These are phyloP conservation scores for Lymantria dispar DNA, from an alignment of 2,888 invertebrate species.

Conservation along the genomic window DNA sequence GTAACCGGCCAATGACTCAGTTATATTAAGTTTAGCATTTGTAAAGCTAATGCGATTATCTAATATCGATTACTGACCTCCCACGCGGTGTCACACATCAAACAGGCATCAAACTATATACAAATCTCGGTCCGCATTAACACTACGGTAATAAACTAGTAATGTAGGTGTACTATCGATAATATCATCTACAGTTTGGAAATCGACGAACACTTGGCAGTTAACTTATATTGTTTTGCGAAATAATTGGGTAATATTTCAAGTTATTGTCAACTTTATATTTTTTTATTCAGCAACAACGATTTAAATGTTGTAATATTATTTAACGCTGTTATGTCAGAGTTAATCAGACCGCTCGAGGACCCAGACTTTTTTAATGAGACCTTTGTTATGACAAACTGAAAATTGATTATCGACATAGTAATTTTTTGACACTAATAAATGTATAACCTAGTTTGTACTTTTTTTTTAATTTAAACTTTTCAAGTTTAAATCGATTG, in stretches of 20 bases:
- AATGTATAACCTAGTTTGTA: no score
- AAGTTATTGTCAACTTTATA: slow-evolving; percentile 2
- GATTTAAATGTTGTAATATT: background rate
- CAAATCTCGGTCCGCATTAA: slow-evolving; percentile 29
- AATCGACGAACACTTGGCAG: slow-evolving; percentile 44
- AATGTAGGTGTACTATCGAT: slow-evolving; percentile 49
- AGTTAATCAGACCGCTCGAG: background rate
- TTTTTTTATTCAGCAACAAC: background rate
- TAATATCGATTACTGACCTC: slow-evolving; percentile 69
- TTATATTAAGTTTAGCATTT: slow-evolving; percentile 54
- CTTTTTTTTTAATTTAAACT: no score
- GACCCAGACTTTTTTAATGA: background rate
- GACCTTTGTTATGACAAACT: background rate
- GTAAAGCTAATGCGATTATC: slow-evolving; percentile 70
- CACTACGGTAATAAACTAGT: slow-evolving; percentile 36
- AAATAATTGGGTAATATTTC: slow-evolving; percentile 35
- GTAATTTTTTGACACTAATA: no score
- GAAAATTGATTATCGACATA: no score
- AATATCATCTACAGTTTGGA: slow-evolving; percentile 43
- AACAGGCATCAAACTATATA: slow-evolving; percentile 24
- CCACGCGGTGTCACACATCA: slow-evolving; percentile 64
- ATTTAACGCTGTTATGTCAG: background rate
- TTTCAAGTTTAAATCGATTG: no score
- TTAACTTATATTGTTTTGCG: slow-evolving; percentile 37
- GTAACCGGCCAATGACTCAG: slow-evolving; percentile 59